Evolutionary conservation across 2,888 invertebrate species (phyloP).

Genomic region (Spisula subtruncata): DNA sequence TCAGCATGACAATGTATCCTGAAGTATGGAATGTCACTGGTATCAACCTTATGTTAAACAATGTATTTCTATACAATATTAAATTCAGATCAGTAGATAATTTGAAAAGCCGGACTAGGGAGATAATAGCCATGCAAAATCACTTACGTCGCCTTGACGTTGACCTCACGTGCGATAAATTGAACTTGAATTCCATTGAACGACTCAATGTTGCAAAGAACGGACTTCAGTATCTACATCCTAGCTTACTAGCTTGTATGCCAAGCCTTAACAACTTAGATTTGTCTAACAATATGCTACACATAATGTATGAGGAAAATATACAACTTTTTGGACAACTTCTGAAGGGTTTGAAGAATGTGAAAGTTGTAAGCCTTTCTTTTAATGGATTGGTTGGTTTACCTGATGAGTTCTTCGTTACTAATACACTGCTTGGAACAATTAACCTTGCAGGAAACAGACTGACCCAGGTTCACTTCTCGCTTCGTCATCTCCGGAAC

Average conservation of each 20-base stretch:
- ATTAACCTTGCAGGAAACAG: background rate
- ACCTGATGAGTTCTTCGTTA: background rate
- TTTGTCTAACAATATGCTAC: background rate
- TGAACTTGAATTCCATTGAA: background rate
- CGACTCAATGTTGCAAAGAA: background rate
- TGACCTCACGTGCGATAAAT: background rate
- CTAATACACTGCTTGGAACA: background rate
- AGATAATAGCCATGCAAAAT: background rate
- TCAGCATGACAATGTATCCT: background rate
- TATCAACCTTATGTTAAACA: too few species aligned
- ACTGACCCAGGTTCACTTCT: background rate
- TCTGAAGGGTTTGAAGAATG: background rate
- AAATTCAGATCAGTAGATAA: background rate
- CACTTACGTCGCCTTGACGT: background rate
- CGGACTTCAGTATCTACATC: background rate
- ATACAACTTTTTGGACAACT: background rate
- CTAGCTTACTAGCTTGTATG: background rate
- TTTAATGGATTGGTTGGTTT: background rate
- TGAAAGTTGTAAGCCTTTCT: background rate
- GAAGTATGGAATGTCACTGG: background rate
- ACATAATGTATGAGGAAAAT: background rate
- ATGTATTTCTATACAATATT: background rate
- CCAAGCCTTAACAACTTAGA: background rate
- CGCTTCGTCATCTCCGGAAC: too few species aligned
- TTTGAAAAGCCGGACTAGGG: background rate